A percentile compares a stretch with the other conserved stretches of the same genome.
Evolutionary conservation across 2,888 invertebrate species (phyloP).

Genomic region (Toxonevra muliebris): DNA sequence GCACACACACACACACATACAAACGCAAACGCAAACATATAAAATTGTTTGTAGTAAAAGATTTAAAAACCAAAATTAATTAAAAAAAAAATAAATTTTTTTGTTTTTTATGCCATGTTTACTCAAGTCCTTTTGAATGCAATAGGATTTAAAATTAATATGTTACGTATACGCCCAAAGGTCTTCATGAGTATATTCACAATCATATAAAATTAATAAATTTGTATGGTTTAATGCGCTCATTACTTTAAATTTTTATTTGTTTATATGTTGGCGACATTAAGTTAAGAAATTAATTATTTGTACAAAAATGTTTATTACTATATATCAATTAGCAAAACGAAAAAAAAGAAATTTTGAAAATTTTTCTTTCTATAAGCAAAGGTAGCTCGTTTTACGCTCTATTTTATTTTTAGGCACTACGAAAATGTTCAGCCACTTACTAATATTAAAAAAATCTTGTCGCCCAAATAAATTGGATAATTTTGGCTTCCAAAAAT

Average conservation of each 20-base stretch:
- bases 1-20: background rate
- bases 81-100: background rate
- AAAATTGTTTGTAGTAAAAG: background rate
- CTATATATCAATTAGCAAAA: too few relatives aligned
- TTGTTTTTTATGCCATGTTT: background rate
- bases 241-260: too few relatives aligned
- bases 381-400: background rate
- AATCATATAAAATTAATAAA: too few relatives aligned
- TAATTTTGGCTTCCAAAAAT: background rate
- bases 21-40: background rate
- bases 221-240: too few relatives aligned
- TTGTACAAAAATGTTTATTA: too few relatives aligned
- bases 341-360: too few relatives aligned
- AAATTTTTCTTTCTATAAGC: too few relatives aligned
- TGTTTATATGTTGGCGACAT: too few relatives aligned
- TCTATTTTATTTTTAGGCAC: background rate
- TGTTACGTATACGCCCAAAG: background rate
- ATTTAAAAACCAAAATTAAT: too few relatives aligned
- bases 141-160: background rate
- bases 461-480: too few relatives aligned
- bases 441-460: background rate
- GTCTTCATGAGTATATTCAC: too few relatives aligned
- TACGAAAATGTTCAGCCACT: background rate
- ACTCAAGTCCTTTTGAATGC: background rate
- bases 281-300: too few relatives aligned